phyloP scores from a whole-genome alignment of 1,140 invertebrate species.

The Aricia agestis region DNA sequence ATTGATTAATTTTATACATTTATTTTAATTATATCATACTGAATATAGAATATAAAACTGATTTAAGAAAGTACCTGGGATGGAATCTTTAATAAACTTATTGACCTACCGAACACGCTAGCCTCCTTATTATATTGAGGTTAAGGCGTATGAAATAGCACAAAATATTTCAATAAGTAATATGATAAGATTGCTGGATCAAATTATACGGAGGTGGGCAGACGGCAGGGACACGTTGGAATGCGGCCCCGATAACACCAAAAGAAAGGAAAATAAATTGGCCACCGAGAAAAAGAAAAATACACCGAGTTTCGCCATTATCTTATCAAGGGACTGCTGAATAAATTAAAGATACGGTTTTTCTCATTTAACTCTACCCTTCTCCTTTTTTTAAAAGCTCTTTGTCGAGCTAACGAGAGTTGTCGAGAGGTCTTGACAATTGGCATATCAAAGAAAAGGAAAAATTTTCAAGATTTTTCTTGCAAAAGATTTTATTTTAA shows the following conservation, averaged over 20 bases:
- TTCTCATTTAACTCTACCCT: conserved; percentile 1
- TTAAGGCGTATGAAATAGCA: neutral
- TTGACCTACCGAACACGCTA: no score
- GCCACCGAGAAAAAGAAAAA: conserved; percentile 10
- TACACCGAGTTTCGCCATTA: conserved; percentile 6
- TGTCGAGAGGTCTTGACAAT: neutral
- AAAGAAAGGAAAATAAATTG: conserved; percentile 16
- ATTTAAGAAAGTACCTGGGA: no score
- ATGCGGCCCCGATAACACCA: conserved; percentile 6
- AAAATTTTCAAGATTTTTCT: neutral
- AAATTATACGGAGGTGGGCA: conserved; percentile 10
- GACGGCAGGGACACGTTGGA: conserved; percentile 1
- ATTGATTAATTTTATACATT: no score
- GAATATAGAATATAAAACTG: no score
- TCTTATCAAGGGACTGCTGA: conserved; percentile 12
- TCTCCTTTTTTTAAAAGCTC: neutral
- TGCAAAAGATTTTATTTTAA: neutral
- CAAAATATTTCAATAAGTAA: conserved; percentile 9
- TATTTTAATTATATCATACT: no score
- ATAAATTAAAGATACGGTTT: conserved; percentile 10
- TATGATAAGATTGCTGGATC: conserved; percentile 14
- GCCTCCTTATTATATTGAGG: no score
- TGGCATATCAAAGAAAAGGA: neutral
- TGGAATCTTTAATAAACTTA: no score
- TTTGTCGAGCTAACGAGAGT: neutral